Evolutionary conservation across 1,140 invertebrate species (phyloP), one percentile per base, ranked within the genome.

Genomic region (Nasonia vitripennis): DNA sequence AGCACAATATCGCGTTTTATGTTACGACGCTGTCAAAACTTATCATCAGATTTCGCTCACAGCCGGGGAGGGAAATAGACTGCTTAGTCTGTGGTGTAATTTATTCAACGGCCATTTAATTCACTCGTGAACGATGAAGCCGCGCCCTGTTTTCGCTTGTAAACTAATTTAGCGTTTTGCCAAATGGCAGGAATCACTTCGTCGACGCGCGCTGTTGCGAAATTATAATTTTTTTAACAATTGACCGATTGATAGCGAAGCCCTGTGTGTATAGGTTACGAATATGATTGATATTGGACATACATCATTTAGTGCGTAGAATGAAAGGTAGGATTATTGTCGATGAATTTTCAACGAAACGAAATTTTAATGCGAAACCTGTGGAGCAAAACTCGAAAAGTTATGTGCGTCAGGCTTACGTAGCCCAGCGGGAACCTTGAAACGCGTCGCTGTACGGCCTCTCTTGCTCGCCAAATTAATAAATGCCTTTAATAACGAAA

Each of bases 1-100:
- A 7, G 20, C 45, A 78, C 75, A 51, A 78, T 78, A 78, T 78
- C 45, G 45, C 41, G 45, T 78, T 78, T 78, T 37, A 12, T 23
- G 20, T 51, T 27, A 31, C 45, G 6, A 51, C n/a, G 45, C 17
- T 51, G 20, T 48, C 75, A 48, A 51, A 78, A 51, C 75, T 51
- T 78, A 51, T 89, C 87, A 74, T 79, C 81, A n/a, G 70, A 74
- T 74, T 74, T 74, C 55, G 20, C 55, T 14, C 7, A 62, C 10
- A 45, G 41, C 41, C 1, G 41, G 9, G 41, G 41, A 45, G 41
- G 9, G 41, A 45, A 20, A 62, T 2, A 62, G 17, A n/a, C 55
- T 62, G 55, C 55, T 62, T 62, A 62, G 55, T n/a, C 20, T 17
- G 20, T 11, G 20, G 17, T n/a, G 55, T 62, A 62, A 62, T 62